A percentile compares a stretch with the other conserved stretches of the same genome.
Conservation (phyloP, 2,797 vertebrate genomes). For the Microcaecilia unicolor region DNA sequence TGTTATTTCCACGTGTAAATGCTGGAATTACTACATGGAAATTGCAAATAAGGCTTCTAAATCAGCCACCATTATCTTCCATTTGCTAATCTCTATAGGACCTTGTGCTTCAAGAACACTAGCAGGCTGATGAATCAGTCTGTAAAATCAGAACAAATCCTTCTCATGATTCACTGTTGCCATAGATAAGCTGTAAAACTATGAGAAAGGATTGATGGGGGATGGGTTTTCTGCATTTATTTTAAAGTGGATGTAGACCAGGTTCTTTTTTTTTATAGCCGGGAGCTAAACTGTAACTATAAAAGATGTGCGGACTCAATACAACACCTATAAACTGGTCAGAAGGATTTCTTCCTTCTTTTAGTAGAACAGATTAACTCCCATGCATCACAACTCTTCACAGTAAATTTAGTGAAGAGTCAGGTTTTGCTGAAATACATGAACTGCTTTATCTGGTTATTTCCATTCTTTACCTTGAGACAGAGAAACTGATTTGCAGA, state of each 20-base stretch:
- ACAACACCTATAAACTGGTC: constrained; percentile 19
- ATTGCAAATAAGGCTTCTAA: no score
- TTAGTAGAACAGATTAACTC: constrained; percentile 14
- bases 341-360: constrained; percentile 16
- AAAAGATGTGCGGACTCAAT: constrained; percentile 37
- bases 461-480: constrained; percentile 6
- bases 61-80: no score
- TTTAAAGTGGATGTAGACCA: constrained; percentile 32
- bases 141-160: constrained; percentile 24
- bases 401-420: constrained; percentile 25
- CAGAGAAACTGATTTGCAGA: constrained; percentile 4
- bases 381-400: constrained; percentile 3
- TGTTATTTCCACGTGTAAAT: no score
- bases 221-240: constrained; percentile 18
- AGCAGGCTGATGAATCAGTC: constrained; percentile 8
- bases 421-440: constrained; percentile 12
- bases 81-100: background rate
- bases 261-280: constrained; percentile 28
- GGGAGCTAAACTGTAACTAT: constrained; percentile 30
- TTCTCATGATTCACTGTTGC: constrained; percentile 27
- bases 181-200: constrained; percentile 7
- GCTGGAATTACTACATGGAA: no score
- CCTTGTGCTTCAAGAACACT: background rate
- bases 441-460: constrained; percentile 14
- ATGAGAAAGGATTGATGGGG: constrained; percentile 23